phyloP scores from a whole-genome alignment of 2,113 vertebrate genomes.

The Pachycephala philippinensis region DNA sequence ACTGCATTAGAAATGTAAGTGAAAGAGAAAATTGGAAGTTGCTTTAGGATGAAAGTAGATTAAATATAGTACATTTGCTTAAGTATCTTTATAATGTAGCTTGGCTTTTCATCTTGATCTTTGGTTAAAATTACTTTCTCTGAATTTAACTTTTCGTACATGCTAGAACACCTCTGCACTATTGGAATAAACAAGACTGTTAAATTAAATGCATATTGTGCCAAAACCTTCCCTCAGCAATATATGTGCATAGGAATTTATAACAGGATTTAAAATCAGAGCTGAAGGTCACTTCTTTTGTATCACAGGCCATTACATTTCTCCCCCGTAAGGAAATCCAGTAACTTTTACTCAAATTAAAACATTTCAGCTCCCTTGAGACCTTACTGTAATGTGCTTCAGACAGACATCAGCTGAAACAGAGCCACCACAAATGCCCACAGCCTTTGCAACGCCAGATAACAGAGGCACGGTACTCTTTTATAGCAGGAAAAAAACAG shows the following conservation, averaged over 20 bases:
- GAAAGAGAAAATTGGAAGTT: conserved; percentile 50
- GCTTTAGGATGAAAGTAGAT: conserved; percentile 36
- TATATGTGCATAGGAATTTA: conserved; percentile 1
- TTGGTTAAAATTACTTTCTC: conserved; percentile 26
- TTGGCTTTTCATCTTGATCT: conserved; percentile 43
- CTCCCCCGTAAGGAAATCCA: neutral
- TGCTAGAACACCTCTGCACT: neutral
- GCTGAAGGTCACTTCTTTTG: conserved; percentile 42
- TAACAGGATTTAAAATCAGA: neutral
- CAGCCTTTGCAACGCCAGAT: neutral
- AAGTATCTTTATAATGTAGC: conserved; percentile 37
- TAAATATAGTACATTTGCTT: conserved; percentile 48
- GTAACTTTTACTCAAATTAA: conserved; percentile 35
- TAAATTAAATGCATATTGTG: conserved; percentile 30
- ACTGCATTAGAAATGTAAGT: conserved; percentile 46
- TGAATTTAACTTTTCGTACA: neutral
- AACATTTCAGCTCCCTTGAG: conserved; percentile 2
- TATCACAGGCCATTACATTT: conserved; percentile 20
- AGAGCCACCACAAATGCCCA: neutral
- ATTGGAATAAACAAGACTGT: conserved; percentile 24
- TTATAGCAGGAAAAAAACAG: neutral
- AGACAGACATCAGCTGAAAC: neutral
- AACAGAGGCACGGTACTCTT: neutral
- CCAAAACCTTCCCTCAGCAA: conserved; percentile 18
- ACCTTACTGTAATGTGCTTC: neutral